Evolutionary conservation across 2,888 invertebrate genomes (phyloP), one percentile per base, ranked within the genome.

Genomic region (Drosophila eohydei): DNA sequence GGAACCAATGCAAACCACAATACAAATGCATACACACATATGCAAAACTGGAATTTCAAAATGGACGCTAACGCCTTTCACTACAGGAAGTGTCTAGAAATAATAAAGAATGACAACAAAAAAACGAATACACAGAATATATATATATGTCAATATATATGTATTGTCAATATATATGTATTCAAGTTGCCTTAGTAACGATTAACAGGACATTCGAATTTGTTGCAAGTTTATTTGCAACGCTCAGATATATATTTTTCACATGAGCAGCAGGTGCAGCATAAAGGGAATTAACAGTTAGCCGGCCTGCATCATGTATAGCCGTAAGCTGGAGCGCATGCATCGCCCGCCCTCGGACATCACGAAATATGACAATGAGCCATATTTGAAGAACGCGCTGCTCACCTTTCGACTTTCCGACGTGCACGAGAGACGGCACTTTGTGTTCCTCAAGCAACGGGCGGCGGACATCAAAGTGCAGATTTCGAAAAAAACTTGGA

Each of bases 351-450:
- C 91, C 14, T 78, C 91, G 61, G 91, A 92, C 72, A 69, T 92
- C 5, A 88, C 82, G 16, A 91, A 91, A 74, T 93, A 93, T 71
- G 93, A 93, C 56, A 88, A 93, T 78, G 93, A 93, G 71, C 90
- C 87, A 11, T 93, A 93, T 66, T 91, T 80, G 84, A 88, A 91
- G 52, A 93, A 93, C 75, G 93, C 93, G 0, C 64, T 93, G 16
- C 69, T 93, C 1, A 91, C 91, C 55, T 93, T 93, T 58, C 92
- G 89, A 2, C 80, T 93, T 1, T 75, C 90, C 11, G 90, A 92
- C 59, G 91, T 93, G 0, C 90, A 92, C 55, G 91, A 92, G 60
- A 81, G 90, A 3, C 89, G 92, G 0, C 93, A 93, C 66, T 92
- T 89, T 43, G 72, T 78, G n/a, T 89, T 91, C 38, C 83, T 92